Evolutionary conservation across 2,797 vertebrate species (phyloP), one percentile per base, ranked within the genome.

Genomic region (Alfaro cultratus): DNA sequence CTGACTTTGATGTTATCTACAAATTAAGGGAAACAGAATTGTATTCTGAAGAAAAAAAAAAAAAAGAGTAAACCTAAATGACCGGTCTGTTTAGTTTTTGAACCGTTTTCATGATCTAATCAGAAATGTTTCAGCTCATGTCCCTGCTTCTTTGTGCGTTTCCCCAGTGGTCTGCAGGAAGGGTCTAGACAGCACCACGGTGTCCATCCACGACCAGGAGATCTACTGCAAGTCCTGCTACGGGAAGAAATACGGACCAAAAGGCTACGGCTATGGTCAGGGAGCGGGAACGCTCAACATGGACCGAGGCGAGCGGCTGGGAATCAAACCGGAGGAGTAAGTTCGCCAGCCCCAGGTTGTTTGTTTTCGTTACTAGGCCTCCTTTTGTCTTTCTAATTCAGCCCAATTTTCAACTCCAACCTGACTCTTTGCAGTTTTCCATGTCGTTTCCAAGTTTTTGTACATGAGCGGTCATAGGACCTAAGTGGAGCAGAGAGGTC

Each of bases 151-250:
- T 80, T 0, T 83, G 1, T 82, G 0, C 74, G 67, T 73, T 68
- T 87, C 76, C 75, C 11, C 84, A 97, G 98, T 98, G 97, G 97
- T 98, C 75, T 99, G 98, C 94, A 95, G 97, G 92, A 99, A 99
- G 92, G 97, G 97, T 57, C 89, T 99, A 87, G 98, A 99, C 94
- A 99, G 98, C 92, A 99, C 97, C 81, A 99, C 97, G 0, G 92
- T 99, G 93, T 97, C 98, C 0, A 98, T 96, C 80, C 98, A 99
- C 0, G 97, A 97, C 80, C 95, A 96, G 78, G 98, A 99, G 92
- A 96, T 99, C 93, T 99, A 99, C 94, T 99, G 98, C 95, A 97
- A 97, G 83, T 99, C 98, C 0, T 99, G 98, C 94, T 99, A 99
- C 0, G 98, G 98, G 15, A 99, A 99, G 92, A 99, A 99, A 86